These are phyloP conservation scores for Ciona savignyi DNA, from an alignment of 23 tunicate species.

Conservation along the genomic window DNA sequence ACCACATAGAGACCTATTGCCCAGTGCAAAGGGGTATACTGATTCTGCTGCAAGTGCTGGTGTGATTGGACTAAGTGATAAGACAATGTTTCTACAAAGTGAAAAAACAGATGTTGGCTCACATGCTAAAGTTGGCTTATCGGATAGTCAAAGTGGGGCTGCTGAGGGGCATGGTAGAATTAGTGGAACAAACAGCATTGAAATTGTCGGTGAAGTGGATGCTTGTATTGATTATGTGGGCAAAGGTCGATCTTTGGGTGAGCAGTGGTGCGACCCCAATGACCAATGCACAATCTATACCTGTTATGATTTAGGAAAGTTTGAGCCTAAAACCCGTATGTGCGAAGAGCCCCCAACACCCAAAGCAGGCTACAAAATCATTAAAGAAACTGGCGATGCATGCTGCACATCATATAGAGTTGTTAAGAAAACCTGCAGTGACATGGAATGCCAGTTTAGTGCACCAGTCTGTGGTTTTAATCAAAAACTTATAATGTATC, in stretches of 20 bases:
- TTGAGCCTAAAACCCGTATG: slow-evolving; percentile 1
- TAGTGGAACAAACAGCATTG: slow-evolving; percentile 6
- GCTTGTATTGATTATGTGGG: slow-evolving; percentile 51
- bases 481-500: slow-evolving; percentile 44
- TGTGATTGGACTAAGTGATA: not conserved
- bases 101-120: not conserved
- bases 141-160: not conserved
- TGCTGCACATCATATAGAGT: slow-evolving; percentile 56
- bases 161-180: slow-evolving; percentile 1
- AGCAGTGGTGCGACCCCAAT: slow-evolving; percentile 34
- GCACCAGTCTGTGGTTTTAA: slow-evolving; percentile 45
- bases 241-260: slow-evolving; percentile 44
- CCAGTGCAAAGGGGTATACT: slow-evolving; percentile 5
- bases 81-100: not conserved
- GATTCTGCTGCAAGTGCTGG: slow-evolving; percentile 7
- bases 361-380: slow-evolving; percentile 20
- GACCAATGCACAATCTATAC: slow-evolving; percentile 47
- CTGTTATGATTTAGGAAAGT: slow-evolving; percentile 35
- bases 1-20: not conserved
- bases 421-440: slow-evolving; percentile 39
- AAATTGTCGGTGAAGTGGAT: slow-evolving; percentile 48
- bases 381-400: slow-evolving; percentile 25
- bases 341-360: slow-evolving; percentile 44
- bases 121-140: not conserved
- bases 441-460: slow-evolving; percentile 26